Conservation (phyloP, 2,797 vertebrate genomes). For the Crenichthys baileyi region DNA sequence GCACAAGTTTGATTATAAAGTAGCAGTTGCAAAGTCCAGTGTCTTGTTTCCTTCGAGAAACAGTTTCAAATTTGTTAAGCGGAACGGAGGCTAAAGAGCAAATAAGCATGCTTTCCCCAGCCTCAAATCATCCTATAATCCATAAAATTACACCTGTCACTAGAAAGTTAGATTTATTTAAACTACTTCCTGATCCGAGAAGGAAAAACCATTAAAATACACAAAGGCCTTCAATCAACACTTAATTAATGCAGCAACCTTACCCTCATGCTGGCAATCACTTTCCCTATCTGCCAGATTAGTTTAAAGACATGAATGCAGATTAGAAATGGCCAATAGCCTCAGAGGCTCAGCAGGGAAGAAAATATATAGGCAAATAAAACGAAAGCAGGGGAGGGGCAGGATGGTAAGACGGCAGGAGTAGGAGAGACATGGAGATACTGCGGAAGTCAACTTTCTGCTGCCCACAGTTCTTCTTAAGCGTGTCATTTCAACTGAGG, state of each 20-base stretch:
- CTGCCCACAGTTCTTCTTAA: slow-evolving; percentile 36
- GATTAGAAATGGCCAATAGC: slow-evolving; percentile 73
- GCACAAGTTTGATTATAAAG: slow-evolving; percentile 57
- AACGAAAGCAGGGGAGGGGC: slow-evolving; percentile 7
- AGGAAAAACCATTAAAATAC: slow-evolving; percentile 76
- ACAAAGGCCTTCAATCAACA: slow-evolving; percentile 77
- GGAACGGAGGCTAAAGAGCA: slow-evolving; percentile 62
- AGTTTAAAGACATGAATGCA: slow-evolving; percentile 74
- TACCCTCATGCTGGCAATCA: slow-evolving; percentile 66
- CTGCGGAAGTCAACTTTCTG: slow-evolving; percentile 36
- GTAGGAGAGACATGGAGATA: slow-evolving; percentile 4
- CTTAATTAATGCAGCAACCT: slow-evolving; percentile 83
- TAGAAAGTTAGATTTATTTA: slow-evolving; percentile 85
- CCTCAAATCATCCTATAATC: slow-evolving; percentile 77
- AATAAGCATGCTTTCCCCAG: slow-evolving; percentile 63
- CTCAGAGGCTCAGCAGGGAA: slow-evolving; percentile 48
- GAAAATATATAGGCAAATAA: slow-evolving; percentile 68
- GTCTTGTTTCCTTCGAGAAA: slow-evolving; percentile 54
- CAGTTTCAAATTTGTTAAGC: slow-evolving; percentile 51
- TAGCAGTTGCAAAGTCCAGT: slow-evolving; percentile 46
- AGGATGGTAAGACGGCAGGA: neutral
- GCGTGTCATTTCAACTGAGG: slow-evolving; percentile 45
- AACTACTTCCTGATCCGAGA: slow-evolving; percentile 79
- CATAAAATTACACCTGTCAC: slow-evolving; percentile 89
- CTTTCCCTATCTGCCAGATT: slow-evolving; percentile 76